Evolutionary conservation across 1,140 invertebrate genomes (phyloP).

Genomic region (Pomacea maculata): DNA sequence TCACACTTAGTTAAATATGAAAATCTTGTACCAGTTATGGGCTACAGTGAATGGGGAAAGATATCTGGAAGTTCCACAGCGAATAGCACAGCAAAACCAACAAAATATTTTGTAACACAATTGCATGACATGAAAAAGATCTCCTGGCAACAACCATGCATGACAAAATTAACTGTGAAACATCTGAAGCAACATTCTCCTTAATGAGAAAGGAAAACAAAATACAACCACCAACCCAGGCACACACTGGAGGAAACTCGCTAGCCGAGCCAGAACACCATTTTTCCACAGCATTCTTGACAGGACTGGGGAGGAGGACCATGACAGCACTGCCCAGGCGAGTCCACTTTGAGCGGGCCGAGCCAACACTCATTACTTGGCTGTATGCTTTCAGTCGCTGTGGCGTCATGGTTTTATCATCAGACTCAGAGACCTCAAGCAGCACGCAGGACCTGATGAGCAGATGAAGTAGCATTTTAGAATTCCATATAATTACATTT

Average conservation of each 20-base stretch:
- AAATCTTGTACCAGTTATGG: no score
- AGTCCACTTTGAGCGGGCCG: conserved; percentile 68
- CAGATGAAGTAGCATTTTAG: no score
- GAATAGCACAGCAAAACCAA: no score
- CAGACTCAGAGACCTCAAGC: conserved; percentile 63
- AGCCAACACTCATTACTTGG: conserved; percentile 72
- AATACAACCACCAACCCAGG: conserved; percentile 60
- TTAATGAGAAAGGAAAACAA: conserved; percentile 39
- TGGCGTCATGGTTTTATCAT: conserved; percentile 46
- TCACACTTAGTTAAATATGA: no score
- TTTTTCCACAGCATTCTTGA: conserved; percentile 73
- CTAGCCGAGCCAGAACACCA: conserved; percentile 71
- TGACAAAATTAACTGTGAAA: no score
- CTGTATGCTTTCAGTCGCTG: conserved; percentile 65
- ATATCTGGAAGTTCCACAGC: no score
- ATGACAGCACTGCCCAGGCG: conserved; percentile 70
- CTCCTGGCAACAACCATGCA: background rate
- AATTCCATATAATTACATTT: no score
- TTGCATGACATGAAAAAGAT: background rate
- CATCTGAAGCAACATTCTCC: background rate
- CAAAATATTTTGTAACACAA: background rate
- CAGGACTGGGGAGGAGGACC: conserved; percentile 69
- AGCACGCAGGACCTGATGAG: conserved; percentile 65
- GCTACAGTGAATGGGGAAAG: no score
- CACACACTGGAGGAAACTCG: conserved; percentile 67